Percentiles rank a stretch among this genome's conserved stretches.
phyloP scores from a whole-genome alignment of 1,140 invertebrate genomes.

The Zaprionus kolodkinae region DNA sequence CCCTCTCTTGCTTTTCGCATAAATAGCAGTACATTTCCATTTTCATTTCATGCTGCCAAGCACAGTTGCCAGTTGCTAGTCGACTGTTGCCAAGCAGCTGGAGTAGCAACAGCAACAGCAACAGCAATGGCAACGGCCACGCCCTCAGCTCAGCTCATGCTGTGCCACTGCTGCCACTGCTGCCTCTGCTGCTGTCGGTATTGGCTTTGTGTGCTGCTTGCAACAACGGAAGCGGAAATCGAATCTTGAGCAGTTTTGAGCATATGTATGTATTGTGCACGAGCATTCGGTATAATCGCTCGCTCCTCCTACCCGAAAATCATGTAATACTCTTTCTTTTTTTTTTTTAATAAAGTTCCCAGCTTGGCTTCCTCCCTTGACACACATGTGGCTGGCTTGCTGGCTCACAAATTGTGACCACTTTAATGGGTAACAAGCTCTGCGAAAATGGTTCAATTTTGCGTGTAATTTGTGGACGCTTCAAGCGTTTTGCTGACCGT shows the following conservation, averaged over 20 bases:
- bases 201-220: slow-evolving; percentile 53
- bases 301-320: slow-evolving; percentile 26
- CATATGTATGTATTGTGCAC: slow-evolving; percentile 51
- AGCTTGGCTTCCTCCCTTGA: too few species aligned
- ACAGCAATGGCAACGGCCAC: slow-evolving; percentile 11
- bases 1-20: not conserved
- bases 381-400: not conserved
- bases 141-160: slow-evolving; percentile 30
- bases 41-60: slow-evolving; percentile 62
- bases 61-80: slow-evolving; percentile 39
- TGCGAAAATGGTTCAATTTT: slow-evolving; percentile 63
- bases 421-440: slow-evolving; percentile 74
- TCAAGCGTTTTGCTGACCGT: slow-evolving; percentile 48
- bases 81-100: slow-evolving; percentile 9
- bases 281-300: slow-evolving; percentile 30
- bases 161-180: slow-evolving; percentile 12
- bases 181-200: slow-evolving; percentile 5
- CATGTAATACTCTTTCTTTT: slow-evolving; percentile 48
- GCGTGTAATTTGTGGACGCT: slow-evolving; percentile 66
- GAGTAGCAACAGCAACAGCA: not conserved
- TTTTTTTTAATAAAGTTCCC: slow-evolving; percentile 36
- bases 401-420: slow-evolving; percentile 63
- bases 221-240: slow-evolving; percentile 81
- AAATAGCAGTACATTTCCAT: slow-evolving; percentile 40
- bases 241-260: slow-evolving; percentile 74